Percentiles rank a stretch among this genome's conserved stretches.
Evolutionary conservation across 2,113 vertebrate species (phyloP).

Genomic region (Dipodomys ordii): DNA sequence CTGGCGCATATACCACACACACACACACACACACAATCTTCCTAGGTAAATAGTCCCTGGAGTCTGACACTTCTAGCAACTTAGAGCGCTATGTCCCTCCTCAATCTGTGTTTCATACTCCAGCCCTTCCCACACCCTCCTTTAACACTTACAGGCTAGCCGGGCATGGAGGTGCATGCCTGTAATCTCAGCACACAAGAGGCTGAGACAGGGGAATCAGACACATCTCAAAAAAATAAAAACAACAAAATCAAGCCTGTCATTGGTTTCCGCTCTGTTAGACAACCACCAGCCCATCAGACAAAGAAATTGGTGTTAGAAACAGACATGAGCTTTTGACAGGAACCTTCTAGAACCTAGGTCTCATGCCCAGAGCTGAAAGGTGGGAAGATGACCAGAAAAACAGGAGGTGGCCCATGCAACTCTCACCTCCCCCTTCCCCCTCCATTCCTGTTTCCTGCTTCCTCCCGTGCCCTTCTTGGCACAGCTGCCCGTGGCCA

Average conservation of each 20-base stretch:
- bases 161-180: too few relatives aligned
- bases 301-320: slow-evolving; percentile 8
- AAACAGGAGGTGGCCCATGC: not conserved
- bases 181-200: too few relatives aligned
- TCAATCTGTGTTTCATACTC: too few relatives aligned
- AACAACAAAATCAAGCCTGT: too few relatives aligned
- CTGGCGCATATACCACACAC: too few relatives aligned
- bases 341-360: not conserved
- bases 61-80: not conserved
- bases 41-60: not conserved
- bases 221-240: too few relatives aligned
- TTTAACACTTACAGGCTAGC: not conserved
- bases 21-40: not conserved
- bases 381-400: not conserved
- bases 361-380: not conserved
- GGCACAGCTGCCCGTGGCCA: not conserved
- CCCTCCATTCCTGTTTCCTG: not conserved
- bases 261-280: too few relatives aligned
- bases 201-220: too few relatives aligned
- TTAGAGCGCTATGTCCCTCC: not conserved
- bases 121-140: not conserved
- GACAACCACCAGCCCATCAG: not conserved
- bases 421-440: slow-evolving; percentile 45
- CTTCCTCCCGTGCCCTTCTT: not conserved
- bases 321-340: not conserved